phyloP scores from a whole-genome alignment of 1,140 invertebrate genomes.

The Lordiphosa mommai region DNA sequence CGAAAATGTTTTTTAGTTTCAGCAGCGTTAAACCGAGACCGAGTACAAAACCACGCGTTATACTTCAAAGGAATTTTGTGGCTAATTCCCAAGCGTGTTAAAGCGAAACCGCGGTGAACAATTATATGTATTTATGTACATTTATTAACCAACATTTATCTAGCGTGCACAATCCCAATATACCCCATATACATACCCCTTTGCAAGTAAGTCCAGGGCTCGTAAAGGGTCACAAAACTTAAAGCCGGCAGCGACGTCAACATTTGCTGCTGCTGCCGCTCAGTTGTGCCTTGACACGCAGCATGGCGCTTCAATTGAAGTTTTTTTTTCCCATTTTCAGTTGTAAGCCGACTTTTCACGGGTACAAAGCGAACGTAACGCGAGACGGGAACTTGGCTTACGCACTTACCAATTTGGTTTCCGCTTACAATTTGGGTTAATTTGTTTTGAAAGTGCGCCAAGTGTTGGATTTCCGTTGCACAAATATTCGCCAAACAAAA shows the following conservation, averaged over 20 bases:
- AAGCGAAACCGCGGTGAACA: too few species aligned
- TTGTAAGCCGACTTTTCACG: conserved; percentile 64
- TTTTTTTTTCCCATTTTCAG: conserved; percentile 43
- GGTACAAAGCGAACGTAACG: conserved; percentile 32
- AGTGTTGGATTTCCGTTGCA: conserved; percentile 50
- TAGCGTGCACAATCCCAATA: not conserved
- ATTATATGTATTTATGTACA: too few species aligned
- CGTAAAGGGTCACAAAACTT: conserved; percentile 6
- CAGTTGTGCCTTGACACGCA: conserved; percentile 7
- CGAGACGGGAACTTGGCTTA: conserved; percentile 3
- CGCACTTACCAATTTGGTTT: conserved; percentile 33
- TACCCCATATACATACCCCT: not conserved
- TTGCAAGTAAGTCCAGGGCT: not conserved
- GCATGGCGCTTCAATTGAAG: conserved; percentile 41
- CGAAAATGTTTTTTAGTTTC: not conserved
- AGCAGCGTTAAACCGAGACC: too few species aligned
- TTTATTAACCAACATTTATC: not conserved
- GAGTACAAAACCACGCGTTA: too few species aligned
- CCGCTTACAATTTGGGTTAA: conserved; percentile 68
- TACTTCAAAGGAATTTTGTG: too few species aligned
- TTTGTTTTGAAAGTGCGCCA: conserved; percentile 62
- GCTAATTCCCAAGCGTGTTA: too few species aligned
- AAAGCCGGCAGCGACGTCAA: conserved; percentile 19
- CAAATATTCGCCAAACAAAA: conserved; percentile 35
- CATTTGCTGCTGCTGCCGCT: not conserved